A percentile compares a stretch with the other conserved stretches of the same genome.
Evolutionary conservation across 1,140 invertebrate species (phyloP).

Genomic region (Oryzaephilus surinamensis): DNA sequence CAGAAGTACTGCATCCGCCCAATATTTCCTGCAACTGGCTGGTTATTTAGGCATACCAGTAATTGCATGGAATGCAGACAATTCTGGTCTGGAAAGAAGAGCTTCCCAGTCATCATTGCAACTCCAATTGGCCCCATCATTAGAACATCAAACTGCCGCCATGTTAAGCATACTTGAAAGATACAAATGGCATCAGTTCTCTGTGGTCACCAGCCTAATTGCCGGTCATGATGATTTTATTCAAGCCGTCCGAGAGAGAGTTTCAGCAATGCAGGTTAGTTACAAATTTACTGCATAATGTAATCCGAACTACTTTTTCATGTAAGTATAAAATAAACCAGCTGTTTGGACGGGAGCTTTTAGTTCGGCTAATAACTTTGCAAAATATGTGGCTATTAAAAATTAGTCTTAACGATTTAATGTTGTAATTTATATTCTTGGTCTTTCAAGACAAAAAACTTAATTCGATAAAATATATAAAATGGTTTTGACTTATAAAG

Average conservation of each 20-base stretch:
- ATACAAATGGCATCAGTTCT: conserved; percentile 95
- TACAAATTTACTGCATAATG: too few species aligned
- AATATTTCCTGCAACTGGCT: conserved; percentile 86
- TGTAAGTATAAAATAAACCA: too few species aligned
- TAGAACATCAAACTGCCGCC: conserved; percentile 86
- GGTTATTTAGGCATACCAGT: conserved; percentile 65
- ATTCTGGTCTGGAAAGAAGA: conserved; percentile 59
- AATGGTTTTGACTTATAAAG: too few species aligned
- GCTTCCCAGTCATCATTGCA: conserved; percentile 75
- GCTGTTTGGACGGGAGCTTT: too few species aligned
- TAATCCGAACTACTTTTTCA: not conserved
- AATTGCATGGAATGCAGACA: conserved; percentile 91
- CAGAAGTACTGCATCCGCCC: conserved; percentile 80
- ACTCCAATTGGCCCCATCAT: conserved; percentile 83
- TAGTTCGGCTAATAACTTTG: too few species aligned
- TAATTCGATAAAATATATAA: too few species aligned
- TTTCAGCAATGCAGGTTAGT: conserved; percentile 60
- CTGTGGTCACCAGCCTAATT: conserved; percentile 84
- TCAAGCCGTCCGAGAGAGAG: conserved; percentile 77
- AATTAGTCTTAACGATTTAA: too few species aligned
- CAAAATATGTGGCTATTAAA: too few species aligned
- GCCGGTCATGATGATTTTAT: conserved; percentile 92
- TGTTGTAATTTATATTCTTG: too few species aligned
- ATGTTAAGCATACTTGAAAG: conserved; percentile 87
- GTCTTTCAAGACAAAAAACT: too few species aligned